Percentiles rank a stretch among this genome's conserved stretches.
Evolutionary conservation across 2,888 invertebrate species (phyloP).

Genomic region (Athripsodes cinereus): DNA sequence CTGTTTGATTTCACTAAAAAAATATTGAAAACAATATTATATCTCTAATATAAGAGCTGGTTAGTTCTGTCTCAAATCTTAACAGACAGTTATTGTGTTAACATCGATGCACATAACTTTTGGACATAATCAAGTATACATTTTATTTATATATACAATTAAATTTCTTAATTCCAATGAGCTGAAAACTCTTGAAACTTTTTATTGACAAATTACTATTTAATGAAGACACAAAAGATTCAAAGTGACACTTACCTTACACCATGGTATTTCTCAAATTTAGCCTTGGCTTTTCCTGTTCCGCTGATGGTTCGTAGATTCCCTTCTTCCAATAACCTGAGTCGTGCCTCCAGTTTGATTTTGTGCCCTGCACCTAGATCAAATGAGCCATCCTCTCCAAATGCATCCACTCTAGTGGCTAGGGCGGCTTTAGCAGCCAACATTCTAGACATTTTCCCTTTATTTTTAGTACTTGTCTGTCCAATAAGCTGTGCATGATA

Average conservation of each 20-base stretch:
- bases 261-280: conserved; percentile 89
- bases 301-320: conserved; percentile 78
- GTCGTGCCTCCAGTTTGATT: conserved; percentile 76
- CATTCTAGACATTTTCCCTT: conserved; percentile 94
- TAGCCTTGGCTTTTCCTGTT: conserved; percentile 80
- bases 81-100: too few relatives aligned
- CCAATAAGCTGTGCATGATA: conserved; percentile 94
- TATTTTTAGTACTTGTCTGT: conserved; percentile 81
- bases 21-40: background rate
- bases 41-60: background rate
- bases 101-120: too few relatives aligned
- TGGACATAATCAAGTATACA: too few relatives aligned
- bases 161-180: too few relatives aligned
- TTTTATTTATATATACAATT: too few relatives aligned
- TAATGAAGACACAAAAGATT: too few relatives aligned
- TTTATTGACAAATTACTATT: too few relatives aligned
- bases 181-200: too few relatives aligned
- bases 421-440: conserved; percentile 94
- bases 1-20: conserved; percentile 66
- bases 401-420: conserved; percentile 90
- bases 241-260: conserved; percentile 53
- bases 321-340: conserved; percentile 80
- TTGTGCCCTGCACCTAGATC: conserved; percentile 87
- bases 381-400: conserved; percentile 81
- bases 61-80: too few relatives aligned